Percentiles rank a stretch among this genome's conserved stretches.
Conservation (phyloP, 1,140 invertebrate genomes). For the Steinernema khuongi region DNA sequence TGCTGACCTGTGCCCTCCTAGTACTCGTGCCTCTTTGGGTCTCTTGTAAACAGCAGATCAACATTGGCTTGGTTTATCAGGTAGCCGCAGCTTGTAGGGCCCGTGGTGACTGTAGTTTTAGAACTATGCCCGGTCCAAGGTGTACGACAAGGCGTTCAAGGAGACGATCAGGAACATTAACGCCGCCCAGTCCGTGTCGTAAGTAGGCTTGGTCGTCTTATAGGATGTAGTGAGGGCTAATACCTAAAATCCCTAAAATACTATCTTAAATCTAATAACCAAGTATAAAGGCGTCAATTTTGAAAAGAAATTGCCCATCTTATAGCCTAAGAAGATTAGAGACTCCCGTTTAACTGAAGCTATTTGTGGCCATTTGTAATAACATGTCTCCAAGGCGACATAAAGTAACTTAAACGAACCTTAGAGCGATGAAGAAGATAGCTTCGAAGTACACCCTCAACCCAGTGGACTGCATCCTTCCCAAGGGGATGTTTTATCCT, state of each 20-base stretch:
- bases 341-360: too few species aligned
- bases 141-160: conserved; percentile 51
- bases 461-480: conserved; percentile 49
- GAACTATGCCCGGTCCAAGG: conserved; percentile 53
- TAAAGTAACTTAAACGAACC: background rate
- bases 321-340: too few species aligned
- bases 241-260: too few species aligned
- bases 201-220: conserved; percentile 9
- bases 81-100: conserved; percentile 7
- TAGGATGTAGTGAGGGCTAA: too few species aligned
- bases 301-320: too few species aligned
- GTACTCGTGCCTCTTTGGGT: background rate
- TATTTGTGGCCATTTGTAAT: too few species aligned
- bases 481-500: conserved; percentile 49
- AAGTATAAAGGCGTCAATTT: too few species aligned
- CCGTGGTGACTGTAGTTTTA: conserved; percentile 19
- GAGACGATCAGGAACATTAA: conserved; percentile 52
- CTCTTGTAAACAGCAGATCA: conserved; percentile 36
- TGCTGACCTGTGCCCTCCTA: background rate
- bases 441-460: conserved; percentile 40
- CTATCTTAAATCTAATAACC: too few species aligned
- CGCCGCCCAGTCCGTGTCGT: conserved; percentile 46
- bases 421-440: conserved; percentile 37
- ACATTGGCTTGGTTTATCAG: conserved; percentile 50
- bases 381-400: too few species aligned